Conservation (phyloP, 92 coral and sea anemone genomes). For the Porites divaricata region DNA sequence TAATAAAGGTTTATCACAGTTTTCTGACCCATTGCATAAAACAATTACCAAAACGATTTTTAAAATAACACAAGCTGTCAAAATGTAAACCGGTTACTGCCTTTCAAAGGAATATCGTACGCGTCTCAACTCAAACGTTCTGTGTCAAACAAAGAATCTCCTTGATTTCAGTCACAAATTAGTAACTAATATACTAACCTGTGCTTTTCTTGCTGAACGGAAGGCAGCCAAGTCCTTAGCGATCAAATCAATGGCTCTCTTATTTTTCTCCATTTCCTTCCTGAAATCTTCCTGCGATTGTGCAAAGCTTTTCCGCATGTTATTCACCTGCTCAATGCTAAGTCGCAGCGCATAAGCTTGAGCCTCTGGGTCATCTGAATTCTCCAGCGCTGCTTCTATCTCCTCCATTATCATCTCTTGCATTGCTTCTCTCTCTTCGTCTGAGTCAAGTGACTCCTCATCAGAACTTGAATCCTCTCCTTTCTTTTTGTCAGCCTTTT, state of each 20-base stretch:
- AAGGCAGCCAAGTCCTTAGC: conserved; percentile 82
- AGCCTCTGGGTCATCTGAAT: conserved; percentile 87
- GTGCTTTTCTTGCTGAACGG: conserved; percentile 89
- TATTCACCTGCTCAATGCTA: conserved; percentile 89
- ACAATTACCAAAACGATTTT: no score
- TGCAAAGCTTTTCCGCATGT: conserved; percentile 74
- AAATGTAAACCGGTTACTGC: no score
- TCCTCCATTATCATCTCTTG: conserved; percentile 93
- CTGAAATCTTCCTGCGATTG: conserved; percentile 86
- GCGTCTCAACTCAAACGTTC: background rate
- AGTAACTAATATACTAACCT: conserved; percentile 51
- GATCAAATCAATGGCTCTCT: conserved; percentile 79
- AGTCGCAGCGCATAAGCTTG: conserved; percentile 90
- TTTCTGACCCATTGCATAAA: no score
- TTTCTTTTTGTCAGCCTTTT: conserved; percentile 49
- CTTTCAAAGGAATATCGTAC: no score
- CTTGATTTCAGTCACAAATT: background rate
- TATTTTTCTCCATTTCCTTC: conserved; percentile 84
- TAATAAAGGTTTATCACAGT: no score
- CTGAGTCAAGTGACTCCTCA: conserved; percentile 85
- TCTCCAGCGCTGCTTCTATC: conserved; percentile 93
- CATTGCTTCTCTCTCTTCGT: conserved; percentile 85
- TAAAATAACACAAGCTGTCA: no score
- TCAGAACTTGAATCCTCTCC: conserved; percentile 87
- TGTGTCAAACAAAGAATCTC: background rate